These are phyloP conservation scores for Apodemia zela DNA, from an alignment of 2,888 invertebrate species.

Conservation along the genomic window DNA sequence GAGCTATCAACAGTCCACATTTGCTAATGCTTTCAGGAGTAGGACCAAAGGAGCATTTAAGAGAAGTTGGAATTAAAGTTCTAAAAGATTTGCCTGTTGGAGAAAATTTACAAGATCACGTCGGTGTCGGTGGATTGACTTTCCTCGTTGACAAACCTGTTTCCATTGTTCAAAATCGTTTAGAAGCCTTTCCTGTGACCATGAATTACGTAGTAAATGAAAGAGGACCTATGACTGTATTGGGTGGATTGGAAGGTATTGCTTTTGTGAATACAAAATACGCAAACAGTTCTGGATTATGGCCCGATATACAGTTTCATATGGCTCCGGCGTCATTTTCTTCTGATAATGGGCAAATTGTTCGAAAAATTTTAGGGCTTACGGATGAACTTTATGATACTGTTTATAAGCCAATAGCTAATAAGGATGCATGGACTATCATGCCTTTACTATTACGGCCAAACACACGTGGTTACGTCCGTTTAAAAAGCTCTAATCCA, in stretches of 20 bases:
- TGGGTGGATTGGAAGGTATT: slow-evolving; percentile 93
- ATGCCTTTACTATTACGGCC: slow-evolving; percentile 92
- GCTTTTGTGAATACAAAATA: slow-evolving; percentile 93
- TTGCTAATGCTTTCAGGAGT: slow-evolving; percentile 94
- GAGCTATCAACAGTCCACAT: slow-evolving; percentile 95
- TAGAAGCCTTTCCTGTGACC: slow-evolving; percentile 88
- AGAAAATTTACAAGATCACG: slow-evolving; percentile 93
- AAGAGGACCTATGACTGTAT: slow-evolving; percentile 86
- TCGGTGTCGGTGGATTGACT: slow-evolving; percentile 90
- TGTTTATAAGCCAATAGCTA: slow-evolving; percentile 89
- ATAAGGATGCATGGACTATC: slow-evolving; percentile 90
- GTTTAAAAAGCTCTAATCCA: slow-evolving; percentile 89
- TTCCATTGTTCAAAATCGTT: slow-evolving; percentile 88
- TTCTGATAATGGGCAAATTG: slow-evolving; percentile 88
- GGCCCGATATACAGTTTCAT: slow-evolving; percentile 95
- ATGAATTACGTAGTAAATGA: slow-evolving; percentile 87
- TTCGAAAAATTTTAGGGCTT: slow-evolving; percentile 88
- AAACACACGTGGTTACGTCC: slow-evolving; percentile 88
- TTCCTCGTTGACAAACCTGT: slow-evolving; percentile 91
- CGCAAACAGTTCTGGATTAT: slow-evolving; percentile 87
- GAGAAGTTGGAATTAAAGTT: slow-evolving; percentile 85
- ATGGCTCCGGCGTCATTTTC: slow-evolving; percentile 95
- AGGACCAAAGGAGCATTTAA: slow-evolving; percentile 86
- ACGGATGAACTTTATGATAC: slow-evolving; percentile 90
- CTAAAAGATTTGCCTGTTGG: slow-evolving; percentile 88